Base-by-base conservation (phyloP, 2,888 invertebrate genomes). In the Serripes groenlandicus region DNA sequence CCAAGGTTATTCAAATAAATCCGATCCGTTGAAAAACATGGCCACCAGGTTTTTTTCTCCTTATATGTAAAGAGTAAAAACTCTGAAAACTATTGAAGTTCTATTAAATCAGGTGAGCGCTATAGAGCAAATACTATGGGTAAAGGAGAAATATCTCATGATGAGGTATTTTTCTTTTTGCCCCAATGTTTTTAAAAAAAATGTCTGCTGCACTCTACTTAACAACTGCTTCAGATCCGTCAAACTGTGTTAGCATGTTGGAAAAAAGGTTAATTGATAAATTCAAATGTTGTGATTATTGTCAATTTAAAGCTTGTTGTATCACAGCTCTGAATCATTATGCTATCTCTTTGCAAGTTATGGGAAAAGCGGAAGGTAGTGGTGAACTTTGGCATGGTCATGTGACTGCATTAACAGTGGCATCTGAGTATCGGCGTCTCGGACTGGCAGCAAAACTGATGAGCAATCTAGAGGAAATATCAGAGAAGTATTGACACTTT, bases 321-420 rank as follows among this genome's bases (percentile, higher is more conserved):
- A 49, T 5, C 49, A 21, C 2, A 49, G 15, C 15, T 49, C 49
- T 3, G 49, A 2, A 49, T 49, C 3, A 2, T 21, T 49, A 5
- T n/a, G n/a, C n/a, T n/a, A 54, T 56, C 3, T 34, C 9, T 71
- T 32, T 28, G 64, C n/a, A n/a, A 99, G 99, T 99, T 74, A 99
- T 99, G 99, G 99, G 99, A 52, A 99, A 99, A 95, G 98, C 99
- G 0, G 99, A 99, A 95, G 99, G 99, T 0, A 96, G 96, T 89
- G 97, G 97, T 71, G 98, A 99, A 90, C 97, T 98, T 93, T 99
- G 99, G 99, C 99, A 99, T 95, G 99, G 99, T 0, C 99, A 99
- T 95, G 99, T 99, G 15, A 99, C 99, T 60, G 99, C 99, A 1
- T 95, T 99, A 52, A 99, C 99, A 7, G 99, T 99, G 1, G 98